Evolutionary conservation across 2,797 vertebrate species (phyloP).

Genomic region (Gambelia wislizenii): DNA sequence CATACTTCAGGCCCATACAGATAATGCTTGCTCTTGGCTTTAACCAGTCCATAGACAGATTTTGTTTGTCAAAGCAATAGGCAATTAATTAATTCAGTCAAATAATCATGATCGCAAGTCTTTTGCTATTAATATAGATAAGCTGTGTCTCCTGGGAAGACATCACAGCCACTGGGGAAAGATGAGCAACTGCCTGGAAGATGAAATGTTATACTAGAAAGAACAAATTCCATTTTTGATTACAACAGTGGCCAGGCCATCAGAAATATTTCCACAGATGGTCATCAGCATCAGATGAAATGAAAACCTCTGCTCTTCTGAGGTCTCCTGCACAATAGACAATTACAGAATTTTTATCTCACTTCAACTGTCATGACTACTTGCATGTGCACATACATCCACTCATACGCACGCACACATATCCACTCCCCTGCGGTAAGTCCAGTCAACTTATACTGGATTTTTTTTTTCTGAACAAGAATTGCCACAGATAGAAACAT

Average conservation of each 20-base stretch:
- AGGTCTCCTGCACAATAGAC: not conserved
- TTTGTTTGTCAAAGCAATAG: conserved; percentile 37
- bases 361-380: too few relatives aligned
- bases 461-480: not conserved
- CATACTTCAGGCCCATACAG: conserved; percentile 22
- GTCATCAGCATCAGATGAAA: conserved; percentile 13
- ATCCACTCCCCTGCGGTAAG: not conserved
- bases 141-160: conserved; percentile 8
- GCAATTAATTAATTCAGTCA: not conserved
- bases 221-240: conserved; percentile 7
- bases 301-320: not conserved
- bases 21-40: conserved; percentile 42
- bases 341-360: too few relatives aligned
- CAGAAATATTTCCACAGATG: not conserved
- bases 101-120: conserved; percentile 16
- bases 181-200: conserved; percentile 28
- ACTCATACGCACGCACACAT: not conserved
- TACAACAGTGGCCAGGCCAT: not conserved
- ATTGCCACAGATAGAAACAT: not conserved
- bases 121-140: conserved; percentile 37
- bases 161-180: conserved; percentile 17
- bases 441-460: not conserved
- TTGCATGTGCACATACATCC: not conserved
- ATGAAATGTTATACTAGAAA: conserved; percentile 20
- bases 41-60: not conserved